These are phyloP conservation scores for Triplophysa rosa DNA, from an alignment of 2,113 vertebrate species.

Conservation along the genomic window DNA sequence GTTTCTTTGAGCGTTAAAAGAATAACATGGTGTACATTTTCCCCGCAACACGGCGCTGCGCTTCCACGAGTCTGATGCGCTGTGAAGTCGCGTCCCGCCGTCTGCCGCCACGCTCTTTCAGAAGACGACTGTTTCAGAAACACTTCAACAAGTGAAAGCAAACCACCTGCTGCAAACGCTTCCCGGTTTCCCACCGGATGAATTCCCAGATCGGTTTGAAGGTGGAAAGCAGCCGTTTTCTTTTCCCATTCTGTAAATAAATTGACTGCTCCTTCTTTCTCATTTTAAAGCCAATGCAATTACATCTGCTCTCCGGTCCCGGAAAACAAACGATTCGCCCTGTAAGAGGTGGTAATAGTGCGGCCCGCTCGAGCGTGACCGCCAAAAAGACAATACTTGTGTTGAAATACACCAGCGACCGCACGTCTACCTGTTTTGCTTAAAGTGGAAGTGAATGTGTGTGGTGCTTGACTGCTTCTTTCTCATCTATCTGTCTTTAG, in stretches of 20 bases:
- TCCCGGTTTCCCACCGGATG: slow-evolving; percentile 29
- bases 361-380: background rate
- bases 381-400: background rate
- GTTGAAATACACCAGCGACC: background rate
- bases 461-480: background rate
- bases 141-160: slow-evolving; percentile 39
- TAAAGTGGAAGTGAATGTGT: background rate
- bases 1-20: slow-evolving; percentile 33
- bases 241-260: slow-evolving; percentile 34
- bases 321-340: slow-evolving; percentile 23
- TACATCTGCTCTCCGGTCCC: background rate
- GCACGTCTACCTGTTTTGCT: background rate
- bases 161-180: slow-evolving; percentile 47
- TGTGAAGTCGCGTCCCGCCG: slow-evolving; percentile 57
- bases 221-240: slow-evolving; percentile 35
- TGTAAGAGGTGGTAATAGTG: slow-evolving; percentile 22
- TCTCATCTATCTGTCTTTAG: background rate
- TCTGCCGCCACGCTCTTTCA: slow-evolving; percentile 52
- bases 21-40: slow-evolving; percentile 27
- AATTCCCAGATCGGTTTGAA: slow-evolving; percentile 33
- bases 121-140: slow-evolving; percentile 26
- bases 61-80: slow-evolving; percentile 51
- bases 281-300: slow-evolving; percentile 18
- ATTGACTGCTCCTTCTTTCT: slow-evolving; percentile 25
- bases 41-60: slow-evolving; percentile 56